Percentiles rank a stretch among this genome's conserved stretches.
phyloP scores from a whole-genome alignment of 2,888 invertebrate species.

The Allolobophora icterica region DNA sequence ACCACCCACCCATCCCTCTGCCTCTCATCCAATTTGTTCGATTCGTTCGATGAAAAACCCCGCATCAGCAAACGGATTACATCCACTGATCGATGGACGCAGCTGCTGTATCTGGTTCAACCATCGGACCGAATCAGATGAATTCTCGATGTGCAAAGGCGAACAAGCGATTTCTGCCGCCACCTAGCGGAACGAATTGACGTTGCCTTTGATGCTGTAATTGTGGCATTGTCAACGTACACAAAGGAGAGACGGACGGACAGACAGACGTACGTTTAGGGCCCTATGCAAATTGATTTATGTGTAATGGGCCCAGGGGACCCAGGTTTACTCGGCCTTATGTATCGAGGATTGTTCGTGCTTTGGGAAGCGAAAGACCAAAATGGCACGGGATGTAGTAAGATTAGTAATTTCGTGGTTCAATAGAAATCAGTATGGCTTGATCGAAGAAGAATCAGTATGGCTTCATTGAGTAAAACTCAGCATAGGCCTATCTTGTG shows the following conservation, averaged over 20 bases:
- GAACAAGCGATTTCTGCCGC: background rate
- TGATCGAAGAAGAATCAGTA: background rate
- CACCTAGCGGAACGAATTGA: background rate
- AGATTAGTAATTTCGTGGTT: background rate
- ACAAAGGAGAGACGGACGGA: background rate
- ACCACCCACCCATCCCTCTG: no score
- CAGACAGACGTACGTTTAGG: background rate
- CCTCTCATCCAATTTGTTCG: background rate
- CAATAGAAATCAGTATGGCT: background rate
- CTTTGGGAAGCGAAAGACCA: background rate
- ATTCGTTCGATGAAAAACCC: background rate
- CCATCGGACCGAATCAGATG: background rate
- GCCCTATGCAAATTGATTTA: background rate
- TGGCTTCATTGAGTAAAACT: no score
- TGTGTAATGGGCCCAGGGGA: background rate
- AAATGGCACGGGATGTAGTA: background rate
- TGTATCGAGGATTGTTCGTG: background rate
- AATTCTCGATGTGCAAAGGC: background rate
- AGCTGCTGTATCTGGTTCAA: background rate
- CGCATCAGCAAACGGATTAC: background rate
- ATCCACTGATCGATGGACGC: background rate
- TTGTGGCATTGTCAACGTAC: background rate
- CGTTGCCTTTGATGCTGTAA: background rate
- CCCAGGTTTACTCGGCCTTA: background rate
- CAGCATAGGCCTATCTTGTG: no score